Evolutionary conservation across 2,797 vertebrate genomes (phyloP), one percentile per base, ranked within the genome.

Genomic region (Acanthurus leucopareius): DNA sequence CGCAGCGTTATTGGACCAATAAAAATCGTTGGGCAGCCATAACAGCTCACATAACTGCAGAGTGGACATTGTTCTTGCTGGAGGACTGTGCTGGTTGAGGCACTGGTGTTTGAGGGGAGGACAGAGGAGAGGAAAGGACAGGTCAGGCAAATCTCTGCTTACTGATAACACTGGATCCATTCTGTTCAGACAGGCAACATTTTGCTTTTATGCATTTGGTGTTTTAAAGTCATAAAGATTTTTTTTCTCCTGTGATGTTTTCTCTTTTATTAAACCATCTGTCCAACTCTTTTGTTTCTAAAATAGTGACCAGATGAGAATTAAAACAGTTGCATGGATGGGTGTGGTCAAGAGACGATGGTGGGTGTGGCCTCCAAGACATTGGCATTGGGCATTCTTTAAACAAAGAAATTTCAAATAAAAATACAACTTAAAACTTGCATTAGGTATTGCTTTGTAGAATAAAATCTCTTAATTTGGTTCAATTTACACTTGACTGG

Each of bases 1-100:
- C 85, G n/a, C 79, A 89, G 87, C 88, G 87, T 95, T 93, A 96
- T 91, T 89, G 92, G 94, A 93, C 94, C 92, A 94, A 94, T 95
- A 95, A 94, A 94, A 92, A 89, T 91, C 73, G 59, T 89, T 79
- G 69, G 59, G 72, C 40, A 13, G 82, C 79, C 85, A 71, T 82
- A 87, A 88, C 84, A 49, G 81, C 61, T 57, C 54, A 79, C 66
- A 85, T 81, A 86, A 85, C 66, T 83, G 82, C 88, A 86, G 87
- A 82, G 83, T 87, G 90, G 85, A 88, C 85, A 77, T 79, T 86
- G 54, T 73, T 79, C 68, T 58, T 72, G 67, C 65, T 69, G 45
- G 45, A 68, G 68, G 75, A 62, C 38, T 32, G 48, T 48, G 74
- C 59, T 60, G 68, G 63, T 52, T 2, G 69, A 85, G 64, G 69